Evolutionary conservation across 1,140 invertebrate genomes (phyloP).

Genomic region (Solen grandis): DNA sequence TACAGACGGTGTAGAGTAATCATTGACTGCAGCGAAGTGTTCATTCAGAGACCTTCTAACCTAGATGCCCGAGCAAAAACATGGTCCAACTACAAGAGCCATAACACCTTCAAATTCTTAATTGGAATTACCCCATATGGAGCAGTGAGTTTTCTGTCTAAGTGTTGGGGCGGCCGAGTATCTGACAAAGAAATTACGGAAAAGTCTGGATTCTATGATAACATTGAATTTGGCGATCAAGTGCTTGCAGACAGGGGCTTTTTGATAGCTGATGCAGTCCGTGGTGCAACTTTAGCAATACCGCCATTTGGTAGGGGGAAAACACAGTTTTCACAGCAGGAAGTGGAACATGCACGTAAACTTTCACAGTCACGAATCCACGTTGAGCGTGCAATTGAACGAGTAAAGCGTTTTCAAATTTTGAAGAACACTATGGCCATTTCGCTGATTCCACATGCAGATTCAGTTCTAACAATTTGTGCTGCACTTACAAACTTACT

Average conservation of each 20-base stretch:
- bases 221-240: constrained; percentile 40
- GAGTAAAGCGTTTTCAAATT: constrained; percentile 42
- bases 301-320: constrained; percentile 36
- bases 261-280: constrained; percentile 8
- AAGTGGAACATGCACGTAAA: constrained; percentile 6
- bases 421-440: constrained; percentile 6
- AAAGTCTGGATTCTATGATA: constrained; percentile 40
- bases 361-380: constrained; percentile 15
- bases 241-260: constrained; percentile 56
- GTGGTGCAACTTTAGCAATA: constrained; percentile 20
- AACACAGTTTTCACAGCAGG: constrained; percentile 14
- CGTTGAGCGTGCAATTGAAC: constrained; percentile 39
- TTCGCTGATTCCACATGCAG: neutral
- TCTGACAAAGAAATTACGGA: constrained; percentile 55
- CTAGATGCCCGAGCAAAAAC: constrained; percentile 15
- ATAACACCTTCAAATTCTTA: constrained; percentile 21
- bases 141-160: constrained; percentile 10
- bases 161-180: constrained; percentile 48
- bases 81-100: constrained; percentile 19
- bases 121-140: constrained; percentile 36
- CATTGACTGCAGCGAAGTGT: constrained; percentile 38
- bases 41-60: constrained; percentile 13
- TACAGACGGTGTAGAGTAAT: constrained; percentile 12
- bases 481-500: constrained; percentile 29
- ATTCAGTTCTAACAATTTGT: constrained; percentile 42